These are phyloP conservation scores for Callospermophilus lateralis DNA, from an alignment of 2,113 vertebrate species.

Conservation along the genomic window DNA sequence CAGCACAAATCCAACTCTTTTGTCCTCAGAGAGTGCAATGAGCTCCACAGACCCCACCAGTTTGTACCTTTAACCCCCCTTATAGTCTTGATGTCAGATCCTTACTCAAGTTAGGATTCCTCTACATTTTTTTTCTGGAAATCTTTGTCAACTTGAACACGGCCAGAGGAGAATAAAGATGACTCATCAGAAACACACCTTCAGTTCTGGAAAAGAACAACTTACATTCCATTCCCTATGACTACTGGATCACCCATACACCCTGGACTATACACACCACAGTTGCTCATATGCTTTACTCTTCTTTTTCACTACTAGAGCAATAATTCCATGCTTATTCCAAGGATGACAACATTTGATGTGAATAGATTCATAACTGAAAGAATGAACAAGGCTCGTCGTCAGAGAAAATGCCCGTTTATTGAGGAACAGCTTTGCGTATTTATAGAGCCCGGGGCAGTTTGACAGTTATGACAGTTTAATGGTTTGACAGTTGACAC, in stretches of 20 bases:
- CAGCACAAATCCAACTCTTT: not conserved
- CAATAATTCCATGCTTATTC: not conserved
- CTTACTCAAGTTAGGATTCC: not conserved
- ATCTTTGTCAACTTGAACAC: not conserved
- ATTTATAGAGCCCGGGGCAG: too few species aligned
- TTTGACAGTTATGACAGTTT: too few species aligned
- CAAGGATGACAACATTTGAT: not conserved
- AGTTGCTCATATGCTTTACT: not conserved
- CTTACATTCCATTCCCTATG: not conserved
- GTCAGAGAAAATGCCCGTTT: too few species aligned
- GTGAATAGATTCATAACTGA: not conserved
- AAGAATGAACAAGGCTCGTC: too few species aligned
- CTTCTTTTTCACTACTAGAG: not conserved
- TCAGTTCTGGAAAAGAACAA: not conserved
- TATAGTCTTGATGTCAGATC: not conserved
- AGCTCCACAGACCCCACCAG: not conserved
- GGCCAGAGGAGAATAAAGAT: not conserved
- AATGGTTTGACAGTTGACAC: too few species aligned
- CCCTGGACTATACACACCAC: rapidly evolving
- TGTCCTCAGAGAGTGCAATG: not conserved
- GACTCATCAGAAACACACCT: not conserved
- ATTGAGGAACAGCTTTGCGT: too few species aligned
- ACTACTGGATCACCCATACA: rapidly evolving
- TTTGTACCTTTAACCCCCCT: not conserved
- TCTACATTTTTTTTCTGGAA: not conserved